Percentiles rank a stretch among this genome's conserved stretches.
Evolutionary conservation across 2,797 vertebrate genomes (phyloP).

Genomic region (Dendrocincla fuliginosa): DNA sequence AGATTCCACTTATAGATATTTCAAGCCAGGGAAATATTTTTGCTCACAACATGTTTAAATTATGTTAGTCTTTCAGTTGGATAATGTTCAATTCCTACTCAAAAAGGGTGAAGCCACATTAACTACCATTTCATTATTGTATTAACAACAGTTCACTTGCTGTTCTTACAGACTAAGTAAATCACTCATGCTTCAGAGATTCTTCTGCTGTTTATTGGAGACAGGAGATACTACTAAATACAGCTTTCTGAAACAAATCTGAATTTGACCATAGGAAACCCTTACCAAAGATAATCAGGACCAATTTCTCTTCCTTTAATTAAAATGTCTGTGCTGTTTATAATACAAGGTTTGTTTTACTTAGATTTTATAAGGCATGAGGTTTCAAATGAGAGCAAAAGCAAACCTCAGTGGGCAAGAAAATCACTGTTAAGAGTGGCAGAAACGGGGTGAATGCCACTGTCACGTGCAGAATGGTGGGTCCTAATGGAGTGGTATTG

Average conservation of each 20-base stretch:
- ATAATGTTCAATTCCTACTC: constrained; percentile 21
- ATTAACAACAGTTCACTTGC: constrained; percentile 65
- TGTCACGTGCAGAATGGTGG: not conserved
- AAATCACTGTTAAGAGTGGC: not conserved
- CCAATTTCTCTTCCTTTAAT: not conserved
- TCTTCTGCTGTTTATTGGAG: not conserved
- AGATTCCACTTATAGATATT: not conserved
- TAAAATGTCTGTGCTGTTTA: not conserved
- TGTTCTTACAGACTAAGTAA: constrained; percentile 41
- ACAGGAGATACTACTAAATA: not conserved
- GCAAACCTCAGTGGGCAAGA: not conserved
- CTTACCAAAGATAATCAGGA: not conserved
- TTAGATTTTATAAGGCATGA: not conserved
- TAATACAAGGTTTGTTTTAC: not conserved
- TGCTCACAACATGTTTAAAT: constrained; percentile 45
- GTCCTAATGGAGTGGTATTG: not conserved
- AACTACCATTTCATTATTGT: constrained; percentile 61
- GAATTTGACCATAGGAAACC: not conserved
- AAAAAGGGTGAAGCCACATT: constrained; percentile 14
- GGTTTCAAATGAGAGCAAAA: not conserved
- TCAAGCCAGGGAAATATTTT: constrained; percentile 30
- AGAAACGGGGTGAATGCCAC: fast-evolving
- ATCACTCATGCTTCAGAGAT: constrained; percentile 34
- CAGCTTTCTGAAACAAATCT: not conserved
- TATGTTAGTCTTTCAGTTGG: constrained; percentile 41